phyloP scores from a whole-genome alignment of 2,113 vertebrate genomes.

The Zapus hudsonius region DNA sequence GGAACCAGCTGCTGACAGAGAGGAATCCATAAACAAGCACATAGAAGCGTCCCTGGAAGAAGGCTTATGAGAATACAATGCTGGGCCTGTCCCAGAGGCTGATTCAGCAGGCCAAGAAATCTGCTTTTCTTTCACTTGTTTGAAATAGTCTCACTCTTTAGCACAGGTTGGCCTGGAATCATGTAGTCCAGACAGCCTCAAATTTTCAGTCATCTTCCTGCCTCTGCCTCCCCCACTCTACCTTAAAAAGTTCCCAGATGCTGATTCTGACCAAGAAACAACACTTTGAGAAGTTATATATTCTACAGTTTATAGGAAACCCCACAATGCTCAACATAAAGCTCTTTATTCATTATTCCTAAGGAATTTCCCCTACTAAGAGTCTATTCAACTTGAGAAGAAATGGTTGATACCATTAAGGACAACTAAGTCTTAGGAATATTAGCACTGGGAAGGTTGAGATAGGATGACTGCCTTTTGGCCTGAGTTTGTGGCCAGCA shows the following conservation, averaged over 20 bases:
- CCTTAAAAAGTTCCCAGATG: background rate
- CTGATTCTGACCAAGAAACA: background rate
- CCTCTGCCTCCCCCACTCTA: background rate
- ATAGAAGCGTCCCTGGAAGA: background rate
- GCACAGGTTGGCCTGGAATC: background rate
- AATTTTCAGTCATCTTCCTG: background rate
- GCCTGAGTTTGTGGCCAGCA: too few species aligned
- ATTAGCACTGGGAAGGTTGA: too few species aligned
- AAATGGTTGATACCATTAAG: background rate
- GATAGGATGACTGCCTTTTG: too few species aligned
- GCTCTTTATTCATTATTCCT: background rate
- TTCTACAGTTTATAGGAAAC: background rate
- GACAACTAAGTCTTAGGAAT: constrained; percentile 18
- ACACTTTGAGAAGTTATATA: background rate
- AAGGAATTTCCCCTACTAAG: background rate
- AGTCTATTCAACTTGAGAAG: constrained; percentile 19
- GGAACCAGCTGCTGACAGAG: background rate
- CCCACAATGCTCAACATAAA: background rate
- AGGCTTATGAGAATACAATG: background rate
- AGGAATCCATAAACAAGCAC: background rate
- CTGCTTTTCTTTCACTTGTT: background rate
- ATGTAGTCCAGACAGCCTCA: background rate
- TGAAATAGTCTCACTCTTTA: background rate
- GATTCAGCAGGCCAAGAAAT: background rate
- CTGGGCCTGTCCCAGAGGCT: background rate